Evolutionary conservation across 2,888 invertebrate genomes (phyloP), one percentile per base, ranked within the genome.

Genomic region (Noctua janthina): DNA sequence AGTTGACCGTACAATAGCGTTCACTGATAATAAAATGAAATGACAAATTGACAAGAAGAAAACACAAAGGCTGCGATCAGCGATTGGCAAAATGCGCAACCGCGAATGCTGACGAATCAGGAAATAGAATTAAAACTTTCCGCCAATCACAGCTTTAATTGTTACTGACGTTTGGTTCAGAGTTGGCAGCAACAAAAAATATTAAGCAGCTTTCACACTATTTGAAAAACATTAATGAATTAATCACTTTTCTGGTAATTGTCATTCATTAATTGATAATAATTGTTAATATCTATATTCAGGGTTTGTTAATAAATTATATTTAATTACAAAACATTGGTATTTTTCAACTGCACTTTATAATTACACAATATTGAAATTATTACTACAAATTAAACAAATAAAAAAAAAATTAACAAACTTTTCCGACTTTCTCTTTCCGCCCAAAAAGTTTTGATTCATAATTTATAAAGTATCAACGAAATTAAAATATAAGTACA

Each of bases 81-180:
- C 39, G 81, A 82, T 87, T 90, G 83, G 85, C 69, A 81, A 82
- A 79, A 73, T 81, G 62, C 84, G 87, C 90, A 90, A 72, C 51
- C 72, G 69, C 54, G 17, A 54, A n/a, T 49, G 72, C 78, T 46
- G 86, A 86, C 89, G 83, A 89, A 89, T 89, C 90, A 89, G 78
- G 76, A 87, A 83, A 77, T 84, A 69, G 74, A 83, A 64, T 56
- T 46, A 3, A 51, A 46, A 35, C 1, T 0, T 72, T 80, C 59
- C 56, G 43, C 89, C 89, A 90, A 89, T 89, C 84, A 86, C 56
- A 68, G 39, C 8, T 23, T 11, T 23, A 49, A 59, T 71, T 13
- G 17, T 29, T 29, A 54, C 62, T 86, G 82, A 77, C 74, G 56
- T 86, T 78, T 17, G 10, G 1, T 11, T 0, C 4, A n/a, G 49